phyloP scores from a whole-genome alignment of 2,113 vertebrate species.

The Lasiurus cinereus region DNA sequence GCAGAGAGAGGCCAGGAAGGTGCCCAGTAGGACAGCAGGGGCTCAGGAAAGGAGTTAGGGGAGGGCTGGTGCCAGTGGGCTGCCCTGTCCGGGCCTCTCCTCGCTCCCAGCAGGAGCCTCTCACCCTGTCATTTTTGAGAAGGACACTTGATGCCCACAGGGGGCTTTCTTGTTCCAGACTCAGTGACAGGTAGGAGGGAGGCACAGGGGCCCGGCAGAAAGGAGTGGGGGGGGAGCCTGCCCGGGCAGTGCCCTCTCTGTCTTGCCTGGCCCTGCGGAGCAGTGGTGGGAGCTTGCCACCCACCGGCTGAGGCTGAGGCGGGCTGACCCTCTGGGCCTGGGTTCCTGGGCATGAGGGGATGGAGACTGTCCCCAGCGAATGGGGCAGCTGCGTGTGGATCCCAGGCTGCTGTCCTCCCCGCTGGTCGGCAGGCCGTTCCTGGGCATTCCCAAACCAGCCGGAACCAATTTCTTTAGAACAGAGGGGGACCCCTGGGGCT shows the following conservation, averaged over 20 bases:
- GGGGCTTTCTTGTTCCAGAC: background rate
- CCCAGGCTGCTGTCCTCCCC: background rate
- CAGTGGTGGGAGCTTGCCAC: background rate
- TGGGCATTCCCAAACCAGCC: background rate
- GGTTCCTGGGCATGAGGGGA: background rate
- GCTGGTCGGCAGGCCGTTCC: background rate
- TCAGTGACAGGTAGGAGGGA: background rate
- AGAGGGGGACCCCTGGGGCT: no score
- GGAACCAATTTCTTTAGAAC: background rate
- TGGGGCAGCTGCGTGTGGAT: background rate
- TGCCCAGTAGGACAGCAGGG: no score
- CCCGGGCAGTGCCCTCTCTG: background rate
- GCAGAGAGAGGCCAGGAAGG: background rate
- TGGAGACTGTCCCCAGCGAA: background rate
- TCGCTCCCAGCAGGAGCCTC: background rate
- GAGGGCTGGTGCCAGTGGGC: background rate
- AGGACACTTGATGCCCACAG: background rate
- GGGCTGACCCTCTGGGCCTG: background rate
- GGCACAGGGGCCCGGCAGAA: background rate
- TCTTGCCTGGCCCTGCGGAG: background rate
- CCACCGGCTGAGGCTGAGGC: background rate
- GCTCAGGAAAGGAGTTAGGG: background rate
- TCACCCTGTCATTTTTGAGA: background rate
- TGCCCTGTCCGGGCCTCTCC: background rate
- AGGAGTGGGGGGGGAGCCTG: background rate